Conservation (phyloP, 2,888 invertebrate species). For the Lepidochrysops patricia region DNA sequence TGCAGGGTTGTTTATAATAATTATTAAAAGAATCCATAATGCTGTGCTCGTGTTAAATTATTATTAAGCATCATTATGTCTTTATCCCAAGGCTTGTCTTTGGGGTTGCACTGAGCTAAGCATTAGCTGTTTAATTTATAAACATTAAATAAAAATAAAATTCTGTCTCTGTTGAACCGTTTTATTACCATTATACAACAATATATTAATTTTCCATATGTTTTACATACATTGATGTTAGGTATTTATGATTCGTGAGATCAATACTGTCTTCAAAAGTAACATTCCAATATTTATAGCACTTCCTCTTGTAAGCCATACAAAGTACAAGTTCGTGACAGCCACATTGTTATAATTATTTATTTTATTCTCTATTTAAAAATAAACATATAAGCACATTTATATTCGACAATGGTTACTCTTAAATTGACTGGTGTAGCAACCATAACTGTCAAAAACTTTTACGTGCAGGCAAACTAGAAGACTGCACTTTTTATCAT, state of each 20-base stretch:
- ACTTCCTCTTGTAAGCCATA: neutral
- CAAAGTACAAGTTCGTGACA: neutral
- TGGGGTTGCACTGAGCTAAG: neutral
- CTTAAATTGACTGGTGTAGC: neutral
- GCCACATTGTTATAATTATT: neutral
- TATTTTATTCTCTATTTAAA: neutral
- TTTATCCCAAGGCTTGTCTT: too few relatives aligned
- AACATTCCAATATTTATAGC: neutral
- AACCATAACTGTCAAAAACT: neutral
- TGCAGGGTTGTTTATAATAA: too few relatives aligned
- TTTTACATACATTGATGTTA: conserved; percentile 7
- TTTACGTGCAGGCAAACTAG: neutral
- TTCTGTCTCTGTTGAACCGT: neutral
- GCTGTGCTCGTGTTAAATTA: too few relatives aligned
- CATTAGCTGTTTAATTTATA: neutral
- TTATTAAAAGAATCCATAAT: too few relatives aligned
- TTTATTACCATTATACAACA: conserved; percentile 13
- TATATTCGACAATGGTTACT: neutral
- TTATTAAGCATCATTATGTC: too few relatives aligned
- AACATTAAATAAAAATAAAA: neutral
- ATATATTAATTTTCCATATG: conserved; percentile 12
- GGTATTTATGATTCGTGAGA: conserved; percentile 11
- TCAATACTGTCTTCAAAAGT: conserved; percentile 11
- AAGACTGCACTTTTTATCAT: neutral
- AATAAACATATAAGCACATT: neutral